phyloP scores from a whole-genome alignment of 2,797 vertebrate species.

The Acanthurus leucopareius region DNA sequence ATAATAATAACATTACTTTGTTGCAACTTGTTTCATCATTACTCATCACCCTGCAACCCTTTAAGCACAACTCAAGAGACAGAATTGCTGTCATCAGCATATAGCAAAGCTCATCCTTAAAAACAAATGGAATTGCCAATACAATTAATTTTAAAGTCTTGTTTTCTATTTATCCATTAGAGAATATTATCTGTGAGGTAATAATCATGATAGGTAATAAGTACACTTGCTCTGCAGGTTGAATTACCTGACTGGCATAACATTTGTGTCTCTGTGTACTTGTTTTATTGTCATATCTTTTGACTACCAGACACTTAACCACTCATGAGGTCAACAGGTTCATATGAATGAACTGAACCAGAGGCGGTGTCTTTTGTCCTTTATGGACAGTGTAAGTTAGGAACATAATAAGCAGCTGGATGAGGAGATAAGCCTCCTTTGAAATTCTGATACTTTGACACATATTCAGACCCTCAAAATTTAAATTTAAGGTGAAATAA shows the following conservation, averaged over 20 bases:
- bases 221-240: background rate
- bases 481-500: background rate
- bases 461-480: background rate
- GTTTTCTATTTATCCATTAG: background rate
- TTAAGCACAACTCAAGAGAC: too few species aligned
- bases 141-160: background rate
- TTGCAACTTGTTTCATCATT: too few species aligned
- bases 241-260: too few species aligned
- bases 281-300: background rate
- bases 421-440: too few species aligned
- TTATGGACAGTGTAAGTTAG: background rate
- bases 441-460: too few species aligned
- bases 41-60: too few species aligned
- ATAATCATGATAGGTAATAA: background rate
- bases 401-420: background rate
- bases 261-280: background rate
- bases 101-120: background rate
- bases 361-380: background rate
- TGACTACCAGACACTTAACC: background rate
- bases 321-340: background rate
- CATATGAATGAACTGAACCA: background rate
- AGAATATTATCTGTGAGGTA: background rate
- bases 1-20: too few species aligned
- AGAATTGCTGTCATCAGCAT: background rate
- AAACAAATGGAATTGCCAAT: background rate